phyloP scores from a whole-genome alignment of 1,140 invertebrate species.

The Temnothorax curvispinosus region DNA sequence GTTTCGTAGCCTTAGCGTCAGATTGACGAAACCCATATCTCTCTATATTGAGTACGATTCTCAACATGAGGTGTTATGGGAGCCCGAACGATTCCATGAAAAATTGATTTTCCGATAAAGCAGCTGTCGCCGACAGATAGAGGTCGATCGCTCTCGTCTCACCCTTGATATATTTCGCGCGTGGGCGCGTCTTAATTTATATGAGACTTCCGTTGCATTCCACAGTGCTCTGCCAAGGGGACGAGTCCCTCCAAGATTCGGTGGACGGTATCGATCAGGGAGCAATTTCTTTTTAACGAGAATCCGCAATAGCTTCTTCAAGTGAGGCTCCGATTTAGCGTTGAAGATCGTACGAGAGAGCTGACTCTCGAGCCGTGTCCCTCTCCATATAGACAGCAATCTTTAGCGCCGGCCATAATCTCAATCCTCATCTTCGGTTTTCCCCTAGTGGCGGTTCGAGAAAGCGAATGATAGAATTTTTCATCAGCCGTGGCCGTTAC shows the following conservation, averaged over 20 bases:
- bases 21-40: constrained; percentile 27
- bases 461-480: constrained; percentile 68
- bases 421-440: constrained; percentile 66
- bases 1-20: constrained; percentile 1
- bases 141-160: constrained; percentile 17
- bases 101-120: constrained; percentile 58
- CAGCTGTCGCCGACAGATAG: constrained; percentile 70
- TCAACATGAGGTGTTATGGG: constrained; percentile 33
- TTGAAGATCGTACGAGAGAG: constrained; percentile 21
- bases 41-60: constrained; percentile 40
- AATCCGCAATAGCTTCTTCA: constrained; percentile 65
- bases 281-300: constrained; percentile 78
- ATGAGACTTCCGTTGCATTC: constrained; percentile 41
- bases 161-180: background rate
- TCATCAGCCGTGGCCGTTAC: constrained; percentile 56
- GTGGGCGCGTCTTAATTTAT: constrained; percentile 67
- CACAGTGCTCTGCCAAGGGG: background rate
- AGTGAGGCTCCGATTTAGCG: constrained; percentile 64
- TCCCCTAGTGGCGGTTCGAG: background rate
- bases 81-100: constrained; percentile 28
- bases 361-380: background rate
- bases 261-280: constrained; percentile 70
- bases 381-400: constrained; percentile 41
- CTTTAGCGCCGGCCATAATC: constrained; percentile 59
- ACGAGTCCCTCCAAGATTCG: constrained; percentile 38